Conservation (phyloP, 2,888 invertebrate species). For the Athalia circularis region DNA sequence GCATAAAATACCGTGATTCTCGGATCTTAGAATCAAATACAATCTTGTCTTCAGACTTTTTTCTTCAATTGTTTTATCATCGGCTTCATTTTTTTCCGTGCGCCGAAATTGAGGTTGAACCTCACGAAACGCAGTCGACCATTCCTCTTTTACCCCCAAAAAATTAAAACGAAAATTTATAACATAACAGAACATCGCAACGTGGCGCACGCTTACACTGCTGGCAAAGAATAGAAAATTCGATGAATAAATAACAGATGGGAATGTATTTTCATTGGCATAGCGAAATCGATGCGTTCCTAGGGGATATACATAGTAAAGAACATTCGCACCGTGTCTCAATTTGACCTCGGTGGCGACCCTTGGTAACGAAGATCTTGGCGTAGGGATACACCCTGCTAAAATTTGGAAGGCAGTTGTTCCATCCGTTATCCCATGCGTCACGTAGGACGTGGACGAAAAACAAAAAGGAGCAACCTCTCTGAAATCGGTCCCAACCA, state of each 20-base stretch:
- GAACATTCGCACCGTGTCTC: neutral
- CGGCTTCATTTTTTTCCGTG: neutral
- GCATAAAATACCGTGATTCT: conserved; percentile 31
- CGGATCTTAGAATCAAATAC: conserved; percentile 2
- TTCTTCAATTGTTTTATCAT: neutral
- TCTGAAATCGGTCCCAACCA: conserved; percentile 27
- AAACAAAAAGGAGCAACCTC: conserved; percentile 10
- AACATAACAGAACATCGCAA: no score
- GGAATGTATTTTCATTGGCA: no score
- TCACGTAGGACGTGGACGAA: conserved; percentile 24
- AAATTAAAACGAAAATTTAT: no score
- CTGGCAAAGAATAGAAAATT: neutral
- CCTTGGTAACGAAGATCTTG: conserved; percentile 6
- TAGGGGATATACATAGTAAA: conserved; percentile 10
- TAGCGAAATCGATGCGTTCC: neutral
- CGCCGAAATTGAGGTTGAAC: no score
- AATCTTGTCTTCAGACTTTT: neutral
- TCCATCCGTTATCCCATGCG: conserved; percentile 36
- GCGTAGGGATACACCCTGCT: neutral
- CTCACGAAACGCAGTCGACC: no score
- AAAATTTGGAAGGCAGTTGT: conserved; percentile 35
- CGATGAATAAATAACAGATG: neutral
- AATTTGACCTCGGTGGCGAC: conserved; percentile 10
- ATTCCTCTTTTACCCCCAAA: no score
- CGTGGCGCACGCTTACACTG: neutral